Conservation (phyloP, 2,888 invertebrate species). For the Resseliella maxima region DNA sequence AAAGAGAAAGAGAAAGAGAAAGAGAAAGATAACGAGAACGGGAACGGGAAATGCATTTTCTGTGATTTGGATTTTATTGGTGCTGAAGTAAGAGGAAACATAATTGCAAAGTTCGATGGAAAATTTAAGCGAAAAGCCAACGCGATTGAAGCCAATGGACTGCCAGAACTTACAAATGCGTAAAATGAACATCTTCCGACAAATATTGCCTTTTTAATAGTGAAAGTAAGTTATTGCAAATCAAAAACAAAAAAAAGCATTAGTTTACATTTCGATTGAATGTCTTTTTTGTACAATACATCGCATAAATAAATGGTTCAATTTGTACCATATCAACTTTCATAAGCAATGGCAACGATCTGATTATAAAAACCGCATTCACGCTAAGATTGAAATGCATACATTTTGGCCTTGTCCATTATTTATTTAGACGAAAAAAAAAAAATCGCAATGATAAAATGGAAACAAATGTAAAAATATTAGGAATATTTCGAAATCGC, state of each 20-base stretch:
- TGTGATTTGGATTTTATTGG: background rate
- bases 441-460: slow-evolving; percentile 9
- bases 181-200: background rate
- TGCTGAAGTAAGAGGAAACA: background rate
- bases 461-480: background rate
- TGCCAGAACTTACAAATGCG: background rate
- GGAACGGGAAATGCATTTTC: background rate
- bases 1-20: background rate
- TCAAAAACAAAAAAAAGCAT: no score
- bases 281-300: no score
- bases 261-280: no score
- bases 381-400: no score
- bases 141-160: slow-evolving; percentile 5
- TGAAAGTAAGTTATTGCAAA: no score
- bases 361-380: no score
- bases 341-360: no score
- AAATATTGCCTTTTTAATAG: no score
- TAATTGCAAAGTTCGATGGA: background rate
- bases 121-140: background rate
- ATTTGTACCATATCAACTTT: no score
- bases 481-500: background rate
- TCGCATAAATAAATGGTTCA: no score
- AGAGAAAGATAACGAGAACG: background rate
- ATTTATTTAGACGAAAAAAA: background rate
- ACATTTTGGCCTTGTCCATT: background rate